Percentiles rank a stretch among this genome's conserved stretches.
phyloP scores from a whole-genome alignment of 2,888 invertebrate species.

The Leptinotarsa peninsularis region DNA sequence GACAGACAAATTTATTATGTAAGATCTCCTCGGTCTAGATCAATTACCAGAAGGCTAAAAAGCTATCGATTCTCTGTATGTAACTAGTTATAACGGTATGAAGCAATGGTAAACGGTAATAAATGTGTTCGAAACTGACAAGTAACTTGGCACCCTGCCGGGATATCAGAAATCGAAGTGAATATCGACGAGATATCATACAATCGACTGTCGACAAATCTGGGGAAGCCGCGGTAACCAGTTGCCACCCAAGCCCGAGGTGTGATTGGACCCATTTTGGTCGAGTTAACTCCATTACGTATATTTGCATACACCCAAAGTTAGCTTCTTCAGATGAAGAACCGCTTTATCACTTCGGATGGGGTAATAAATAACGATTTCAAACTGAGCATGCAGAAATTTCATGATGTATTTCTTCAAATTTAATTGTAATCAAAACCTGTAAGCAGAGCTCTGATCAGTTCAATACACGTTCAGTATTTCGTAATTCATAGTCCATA shows the following conservation, averaged over 20 bases:
- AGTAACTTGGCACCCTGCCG: slow-evolving; percentile 56
- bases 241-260: slow-evolving; percentile 19
- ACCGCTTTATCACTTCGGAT: neutral
- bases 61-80: slow-evolving; percentile 34
- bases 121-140: slow-evolving; percentile 58
- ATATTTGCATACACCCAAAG: slow-evolving; percentile 3
- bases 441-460: neutral
- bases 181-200: slow-evolving; percentile 46
- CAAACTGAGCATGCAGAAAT: neutral
- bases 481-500: too few species aligned
- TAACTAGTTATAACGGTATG: slow-evolving; percentile 48
- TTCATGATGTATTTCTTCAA: neutral
- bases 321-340: neutral
- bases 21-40: slow-evolving; percentile 28
- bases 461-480: too few species aligned
- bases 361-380: neutral
- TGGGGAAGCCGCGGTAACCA: slow-evolving; percentile 33
- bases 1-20: slow-evolving; percentile 32
- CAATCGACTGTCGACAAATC: slow-evolving; percentile 46
- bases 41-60: slow-evolving; percentile 29
- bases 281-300: neutral
- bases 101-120: slow-evolving; percentile 51
- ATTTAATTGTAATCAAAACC: neutral
- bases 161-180: slow-evolving; percentile 55
- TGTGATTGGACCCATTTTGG: slow-evolving; percentile 13